Conservation (phyloP, 2,797 vertebrate genomes). For the Sternotherus odoratus region DNA sequence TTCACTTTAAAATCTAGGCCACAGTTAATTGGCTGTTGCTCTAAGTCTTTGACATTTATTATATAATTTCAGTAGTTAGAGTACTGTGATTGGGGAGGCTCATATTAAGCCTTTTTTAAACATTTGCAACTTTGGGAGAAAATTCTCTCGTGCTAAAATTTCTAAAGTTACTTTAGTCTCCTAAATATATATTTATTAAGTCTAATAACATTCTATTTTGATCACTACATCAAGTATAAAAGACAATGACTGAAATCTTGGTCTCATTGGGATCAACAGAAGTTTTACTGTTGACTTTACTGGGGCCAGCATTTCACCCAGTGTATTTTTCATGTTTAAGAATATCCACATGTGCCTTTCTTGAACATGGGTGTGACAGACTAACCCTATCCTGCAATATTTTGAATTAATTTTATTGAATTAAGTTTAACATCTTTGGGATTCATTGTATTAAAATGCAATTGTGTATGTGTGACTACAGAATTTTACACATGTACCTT, state of each 20-base stretch:
- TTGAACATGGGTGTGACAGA: background rate
- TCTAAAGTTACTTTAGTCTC: too few relatives aligned
- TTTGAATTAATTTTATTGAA: too few relatives aligned
- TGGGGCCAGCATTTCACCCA: background rate
- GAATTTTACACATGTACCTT: too few relatives aligned
- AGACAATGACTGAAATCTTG: background rate
- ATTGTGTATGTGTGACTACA: too few relatives aligned
- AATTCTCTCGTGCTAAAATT: background rate
- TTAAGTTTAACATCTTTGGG: too few relatives aligned
- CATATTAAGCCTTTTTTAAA: background rate
- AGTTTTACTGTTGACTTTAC: slow-evolving; percentile 1
- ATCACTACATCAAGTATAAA: background rate
- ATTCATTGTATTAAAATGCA: too few relatives aligned
- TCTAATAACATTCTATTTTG: background rate
- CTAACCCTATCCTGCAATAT: too few relatives aligned
- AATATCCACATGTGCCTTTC: background rate
- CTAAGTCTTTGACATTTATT: background rate
- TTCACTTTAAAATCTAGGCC: background rate
- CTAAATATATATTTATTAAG: background rate
- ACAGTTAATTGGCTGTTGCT: background rate
- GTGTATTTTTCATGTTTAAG: background rate
- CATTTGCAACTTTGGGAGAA: background rate
- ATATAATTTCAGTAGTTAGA: too few relatives aligned
- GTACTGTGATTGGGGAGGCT: too few relatives aligned
- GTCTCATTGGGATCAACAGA: background rate